phyloP scores from a whole-genome alignment of 2,113 vertebrate species.

The Atherinomorus stipes region DNA sequence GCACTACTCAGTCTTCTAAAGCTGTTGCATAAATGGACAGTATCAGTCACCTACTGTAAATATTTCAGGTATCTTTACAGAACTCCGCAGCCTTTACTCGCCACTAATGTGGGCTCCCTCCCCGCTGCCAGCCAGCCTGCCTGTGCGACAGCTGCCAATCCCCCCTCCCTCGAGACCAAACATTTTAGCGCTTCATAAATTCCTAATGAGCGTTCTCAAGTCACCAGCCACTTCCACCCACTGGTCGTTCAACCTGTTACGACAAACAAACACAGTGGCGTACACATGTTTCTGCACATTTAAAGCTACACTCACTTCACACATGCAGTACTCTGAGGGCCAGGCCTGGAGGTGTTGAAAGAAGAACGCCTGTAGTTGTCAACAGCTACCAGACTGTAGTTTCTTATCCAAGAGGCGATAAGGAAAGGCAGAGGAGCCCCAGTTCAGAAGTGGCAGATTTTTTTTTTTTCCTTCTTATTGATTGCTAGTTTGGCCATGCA shows the following conservation, averaged over 20 bases:
- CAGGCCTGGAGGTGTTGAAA: conserved; percentile 66
- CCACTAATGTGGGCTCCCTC: conserved; percentile 26
- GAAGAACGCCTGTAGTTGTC: conserved; percentile 48
- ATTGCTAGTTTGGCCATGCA: neutral
- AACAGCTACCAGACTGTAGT: conserved; percentile 40
- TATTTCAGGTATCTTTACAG: conserved; percentile 37
- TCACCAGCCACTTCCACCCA: conserved; percentile 88
- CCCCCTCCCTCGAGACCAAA: conserved; percentile 90
- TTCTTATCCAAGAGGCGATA: conserved; percentile 19
- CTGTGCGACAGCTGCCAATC: conserved; percentile 91
- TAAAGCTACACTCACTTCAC: conserved; percentile 67
- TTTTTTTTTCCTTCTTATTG: conserved; percentile 5
- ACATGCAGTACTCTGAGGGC: conserved; percentile 65
- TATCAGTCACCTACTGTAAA: conserved; percentile 36
- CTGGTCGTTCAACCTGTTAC: conserved; percentile 84
- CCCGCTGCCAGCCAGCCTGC: conserved; percentile 69
- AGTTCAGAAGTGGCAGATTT: neutral
- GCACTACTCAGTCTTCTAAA: neutral
- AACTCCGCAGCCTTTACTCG: conserved; percentile 30
- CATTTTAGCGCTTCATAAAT: conserved; percentile 99
- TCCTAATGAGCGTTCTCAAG: conserved; percentile 98
- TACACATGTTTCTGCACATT: conserved; percentile 76
- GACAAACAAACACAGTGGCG: conserved; percentile 72
- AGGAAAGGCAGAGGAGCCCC: conserved; percentile 11
- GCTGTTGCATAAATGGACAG: neutral